phyloP scores from a whole-genome alignment of 1,140 invertebrate genomes.

The Pogonognathellus flavescens region DNA sequence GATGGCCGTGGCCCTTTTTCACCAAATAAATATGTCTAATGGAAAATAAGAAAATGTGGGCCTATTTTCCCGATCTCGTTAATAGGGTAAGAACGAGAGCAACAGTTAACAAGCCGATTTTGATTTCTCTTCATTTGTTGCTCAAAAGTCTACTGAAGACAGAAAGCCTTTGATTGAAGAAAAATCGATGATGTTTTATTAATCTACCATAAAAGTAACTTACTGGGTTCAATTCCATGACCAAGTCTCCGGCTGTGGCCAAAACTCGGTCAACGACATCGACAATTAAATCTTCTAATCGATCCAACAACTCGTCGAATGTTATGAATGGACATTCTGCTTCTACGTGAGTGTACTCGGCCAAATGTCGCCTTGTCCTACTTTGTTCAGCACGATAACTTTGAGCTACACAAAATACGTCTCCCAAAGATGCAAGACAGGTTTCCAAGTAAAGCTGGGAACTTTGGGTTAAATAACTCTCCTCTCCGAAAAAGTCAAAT shows the following conservation, averaged over 20 bases:
- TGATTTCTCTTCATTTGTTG: slow-evolving; percentile 56
- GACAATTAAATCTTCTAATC: slow-evolving; percentile 91
- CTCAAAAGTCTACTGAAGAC: background rate
- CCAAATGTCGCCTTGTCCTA: slow-evolving; percentile 94
- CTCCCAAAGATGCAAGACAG: slow-evolving; percentile 91
- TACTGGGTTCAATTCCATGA: slow-evolving; percentile 92
- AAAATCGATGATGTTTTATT: background rate
- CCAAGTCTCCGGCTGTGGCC: slow-evolving; percentile 82
- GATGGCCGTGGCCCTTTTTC: too few species aligned
- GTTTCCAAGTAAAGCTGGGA: slow-evolving; percentile 99
- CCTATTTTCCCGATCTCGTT: too few species aligned
- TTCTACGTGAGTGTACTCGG: slow-evolving; percentile 95
- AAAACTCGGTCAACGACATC: slow-evolving; percentile 95
- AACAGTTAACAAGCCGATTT: background rate
- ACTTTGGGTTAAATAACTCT: slow-evolving; percentile 94
- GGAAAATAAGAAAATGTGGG: too few species aligned
- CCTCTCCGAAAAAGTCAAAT: slow-evolving; percentile 92
- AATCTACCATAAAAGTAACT: too few species aligned
- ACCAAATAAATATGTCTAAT: too few species aligned
- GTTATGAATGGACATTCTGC: slow-evolving; percentile 96
- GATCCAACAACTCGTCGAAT: slow-evolving; percentile 91
- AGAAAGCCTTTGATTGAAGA: slow-evolving; percentile 56
- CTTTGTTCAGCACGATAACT: slow-evolving; percentile 96
- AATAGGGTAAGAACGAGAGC: background rate
- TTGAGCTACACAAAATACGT: slow-evolving; percentile 97